phyloP scores from a whole-genome alignment of 2,113 vertebrate genomes.

The Nothobranchius furzeri region DNA sequence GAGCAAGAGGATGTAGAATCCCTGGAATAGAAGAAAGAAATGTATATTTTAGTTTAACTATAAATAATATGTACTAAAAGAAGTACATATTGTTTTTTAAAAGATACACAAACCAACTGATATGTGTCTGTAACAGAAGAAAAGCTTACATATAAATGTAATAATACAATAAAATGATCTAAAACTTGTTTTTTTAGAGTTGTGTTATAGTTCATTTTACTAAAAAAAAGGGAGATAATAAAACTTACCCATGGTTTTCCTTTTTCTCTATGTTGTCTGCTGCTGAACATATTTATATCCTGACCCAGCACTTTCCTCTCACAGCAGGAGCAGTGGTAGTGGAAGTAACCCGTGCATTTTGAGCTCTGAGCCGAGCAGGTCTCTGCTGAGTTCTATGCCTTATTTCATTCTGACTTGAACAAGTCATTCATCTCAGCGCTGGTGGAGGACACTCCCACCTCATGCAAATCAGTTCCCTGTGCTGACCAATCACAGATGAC shows the following conservation, averaged over 20 bases:
- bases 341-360: slow-evolving; percentile 65
- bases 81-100: background rate
- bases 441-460: slow-evolving; percentile 72
- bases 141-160: background rate
- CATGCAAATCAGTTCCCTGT: slow-evolving; percentile 69
- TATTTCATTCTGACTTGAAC: slow-evolving; percentile 71
- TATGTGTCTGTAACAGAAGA: background rate
- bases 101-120: no score
- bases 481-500: slow-evolving; percentile 63
- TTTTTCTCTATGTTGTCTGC: slow-evolving; percentile 65
- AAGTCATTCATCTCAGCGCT: slow-evolving; percentile 73
- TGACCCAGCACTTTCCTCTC: slow-evolving; percentile 55
- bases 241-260: slow-evolving; percentile 78
- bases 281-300: slow-evolving; percentile 77
- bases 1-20: slow-evolving; percentile 82
- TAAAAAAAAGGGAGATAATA: slow-evolving; percentile 20
- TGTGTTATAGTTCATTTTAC: slow-evolving; percentile 16
- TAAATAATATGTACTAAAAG: background rate
- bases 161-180: background rate
- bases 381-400: slow-evolving; percentile 66
- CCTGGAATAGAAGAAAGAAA: slow-evolving; percentile 72
- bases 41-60: slow-evolving; percentile 26
- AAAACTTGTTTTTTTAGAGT: background rate
- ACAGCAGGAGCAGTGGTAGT: slow-evolving; percentile 48
- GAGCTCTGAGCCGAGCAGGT: slow-evolving; percentile 56